Conservation (phyloP, 2,113 vertebrate species). For the Phrynosoma platyrhinos region DNA sequence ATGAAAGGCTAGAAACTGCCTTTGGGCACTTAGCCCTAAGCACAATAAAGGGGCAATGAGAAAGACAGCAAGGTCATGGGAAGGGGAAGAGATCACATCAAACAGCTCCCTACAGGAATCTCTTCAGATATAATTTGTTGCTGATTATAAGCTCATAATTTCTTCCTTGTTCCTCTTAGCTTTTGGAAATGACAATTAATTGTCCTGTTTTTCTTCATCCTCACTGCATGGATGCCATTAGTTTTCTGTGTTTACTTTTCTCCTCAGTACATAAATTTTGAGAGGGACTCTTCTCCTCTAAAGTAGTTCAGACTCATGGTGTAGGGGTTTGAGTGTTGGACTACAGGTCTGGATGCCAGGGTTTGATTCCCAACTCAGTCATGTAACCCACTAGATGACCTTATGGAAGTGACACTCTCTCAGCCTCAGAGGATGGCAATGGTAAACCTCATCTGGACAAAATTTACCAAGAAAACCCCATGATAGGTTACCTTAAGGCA, state of each 20-base stretch:
- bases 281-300: background rate
- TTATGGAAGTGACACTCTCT: too few relatives aligned
- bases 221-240: background rate
- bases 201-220: background rate
- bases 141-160: background rate
- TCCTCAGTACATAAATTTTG: background rate
- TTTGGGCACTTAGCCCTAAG: constrained; percentile 21
- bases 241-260: background rate
- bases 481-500: too few relatives aligned
- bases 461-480: too few relatives aligned
- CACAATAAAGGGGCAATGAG: background rate
- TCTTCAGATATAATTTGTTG: background rate
- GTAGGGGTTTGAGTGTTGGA: too few relatives aligned
- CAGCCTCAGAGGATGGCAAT: too few relatives aligned
- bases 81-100: background rate
- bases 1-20: constrained; percentile 38
- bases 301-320: too few relatives aligned
- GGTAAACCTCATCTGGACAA: too few relatives aligned
- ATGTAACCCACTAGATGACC: too few relatives aligned
- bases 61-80: background rate
- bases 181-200: background rate
- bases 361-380: too few relatives aligned
- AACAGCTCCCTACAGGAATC: background rate
- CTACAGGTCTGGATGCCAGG: too few relatives aligned
- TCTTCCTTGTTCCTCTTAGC: constrained; percentile 12